Percentiles rank a stretch among this genome's conserved stretches.
Evolutionary conservation across 1,140 invertebrate species (phyloP).

Genomic region (Micrasema minimum): DNA sequence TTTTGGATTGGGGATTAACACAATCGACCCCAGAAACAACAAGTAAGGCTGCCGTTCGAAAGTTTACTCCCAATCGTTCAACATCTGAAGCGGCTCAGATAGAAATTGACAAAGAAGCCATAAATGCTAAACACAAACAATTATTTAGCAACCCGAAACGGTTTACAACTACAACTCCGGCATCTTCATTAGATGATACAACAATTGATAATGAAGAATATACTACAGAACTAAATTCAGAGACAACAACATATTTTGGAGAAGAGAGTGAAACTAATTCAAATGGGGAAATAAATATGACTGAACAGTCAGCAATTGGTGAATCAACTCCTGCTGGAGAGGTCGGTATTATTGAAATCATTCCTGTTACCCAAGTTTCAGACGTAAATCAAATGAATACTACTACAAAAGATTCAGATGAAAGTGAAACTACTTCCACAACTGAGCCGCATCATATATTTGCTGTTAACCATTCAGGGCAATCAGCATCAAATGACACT

Average conservation of each 20-base stretch:
- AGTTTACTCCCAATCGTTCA: conserved; percentile 56
- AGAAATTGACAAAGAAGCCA: conserved; percentile 61
- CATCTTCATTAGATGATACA: conserved; percentile 27
- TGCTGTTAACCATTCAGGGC: conserved; percentile 58
- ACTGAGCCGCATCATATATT: conserved; percentile 66
- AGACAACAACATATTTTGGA: conserved; percentile 42
- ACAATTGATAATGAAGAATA: conserved; percentile 40
- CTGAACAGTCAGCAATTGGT: conserved; percentile 31
- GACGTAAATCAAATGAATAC: conserved; percentile 3
- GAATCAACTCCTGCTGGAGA: conserved; percentile 35
- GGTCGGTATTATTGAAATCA: conserved; percentile 51
- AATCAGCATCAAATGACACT: conserved; percentile 27
- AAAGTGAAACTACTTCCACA: conserved; percentile 58
- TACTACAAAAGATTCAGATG: conserved; percentile 52
- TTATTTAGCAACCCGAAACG: conserved; percentile 58
- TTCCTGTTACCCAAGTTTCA: conserved; percentile 16
- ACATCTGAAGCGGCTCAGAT: conserved; percentile 45
- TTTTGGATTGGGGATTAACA: conserved; percentile 47
- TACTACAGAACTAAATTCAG: conserved; percentile 39
- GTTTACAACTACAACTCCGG: conserved; percentile 40
- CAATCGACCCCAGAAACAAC: conserved; percentile 57
- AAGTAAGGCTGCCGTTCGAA: conserved; percentile 57
- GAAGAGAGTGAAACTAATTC: conserved; percentile 40
- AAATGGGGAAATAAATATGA: conserved; percentile 19
- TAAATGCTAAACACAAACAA: conserved; percentile 66